A percentile compares a stretch with the other conserved stretches of the same genome.
These are phyloP conservation scores for Pseudochirops corinnae DNA, from an alignment of 2,797 vertebrate genomes.

Conservation along the genomic window DNA sequence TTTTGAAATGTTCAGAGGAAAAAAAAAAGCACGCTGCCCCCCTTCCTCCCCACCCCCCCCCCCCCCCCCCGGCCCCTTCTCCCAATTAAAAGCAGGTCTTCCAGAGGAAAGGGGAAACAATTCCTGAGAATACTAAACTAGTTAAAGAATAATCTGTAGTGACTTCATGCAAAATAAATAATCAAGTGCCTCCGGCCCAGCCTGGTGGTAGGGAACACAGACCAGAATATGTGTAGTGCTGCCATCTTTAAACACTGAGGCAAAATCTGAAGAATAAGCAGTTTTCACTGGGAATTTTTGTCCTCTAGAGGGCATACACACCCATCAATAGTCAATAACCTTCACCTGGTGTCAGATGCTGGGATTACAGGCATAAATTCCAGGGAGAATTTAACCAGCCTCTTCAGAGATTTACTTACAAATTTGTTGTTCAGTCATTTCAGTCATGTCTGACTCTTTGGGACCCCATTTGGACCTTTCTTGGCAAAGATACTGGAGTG, in stretches of 20 bases:
- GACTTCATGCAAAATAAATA: not conserved
- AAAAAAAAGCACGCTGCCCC: not conserved
- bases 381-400: not conserved
- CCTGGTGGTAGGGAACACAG: not conserved
- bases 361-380: not conserved
- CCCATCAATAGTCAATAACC: not conserved
- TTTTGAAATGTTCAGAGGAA: constrained; percentile 29
- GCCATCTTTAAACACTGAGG: not conserved
- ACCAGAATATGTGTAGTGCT: not conserved
- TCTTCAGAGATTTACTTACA: not conserved
- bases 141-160: not conserved
- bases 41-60: not conserved
- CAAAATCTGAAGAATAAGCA: not conserved
- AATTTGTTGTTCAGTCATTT: constrained; percentile 8
- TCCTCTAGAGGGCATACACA: not conserved
- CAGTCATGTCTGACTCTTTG: not conserved
- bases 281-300: not conserved
- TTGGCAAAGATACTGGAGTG: not conserved
- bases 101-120: not conserved
- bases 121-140: not conserved
- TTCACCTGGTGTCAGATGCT: not conserved
- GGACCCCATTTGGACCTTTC: not conserved
- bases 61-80: constrained; percentile 27
- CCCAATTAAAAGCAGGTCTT: constrained; percentile 40
- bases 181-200: not conserved